These are phyloP conservation scores for Lasioglossum oenotherae DNA, from an alignment of 2,888 invertebrate species.

Conservation along the genomic window DNA sequence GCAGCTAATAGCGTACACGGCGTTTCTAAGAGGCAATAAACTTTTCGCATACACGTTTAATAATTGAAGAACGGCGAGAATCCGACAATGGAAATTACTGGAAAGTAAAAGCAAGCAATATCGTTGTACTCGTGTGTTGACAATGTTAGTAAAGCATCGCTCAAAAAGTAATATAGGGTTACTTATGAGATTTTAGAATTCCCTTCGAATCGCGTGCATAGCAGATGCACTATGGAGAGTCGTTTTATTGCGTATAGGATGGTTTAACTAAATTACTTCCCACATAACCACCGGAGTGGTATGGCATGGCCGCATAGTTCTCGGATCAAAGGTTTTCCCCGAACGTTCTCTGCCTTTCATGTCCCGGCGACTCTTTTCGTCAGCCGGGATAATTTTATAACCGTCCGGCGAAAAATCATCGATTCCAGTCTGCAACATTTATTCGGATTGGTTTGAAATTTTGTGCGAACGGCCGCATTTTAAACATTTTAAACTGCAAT, in stretches of 20 bases:
- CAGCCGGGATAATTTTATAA: constrained; percentile 57
- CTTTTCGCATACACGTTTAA: background rate
- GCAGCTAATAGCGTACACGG: too few species aligned
- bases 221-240: constrained; percentile 48
- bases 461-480: background rate
- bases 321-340: constrained; percentile 72
- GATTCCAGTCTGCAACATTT: constrained; percentile 47
- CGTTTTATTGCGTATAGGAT: constrained; percentile 71
- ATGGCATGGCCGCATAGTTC: constrained; percentile 74
- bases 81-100: background rate
- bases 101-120: background rate
- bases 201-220: constrained; percentile 47
- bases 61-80: background rate
- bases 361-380: constrained; percentile 53
- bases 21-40: too few species aligned
- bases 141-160: background rate
- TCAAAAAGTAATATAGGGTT: constrained; percentile 8
- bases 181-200: constrained; percentile 56
- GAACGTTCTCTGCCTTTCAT: constrained; percentile 69
- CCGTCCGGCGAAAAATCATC: constrained; percentile 60
- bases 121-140: background rate
- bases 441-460: constrained; percentile 7
- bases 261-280: constrained; percentile 76
- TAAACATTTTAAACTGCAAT: background rate
- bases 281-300: constrained; percentile 70